Base-by-base conservation (phyloP, 2,888 invertebrate genomes). In the Subacronicta megacephala region DNA sequence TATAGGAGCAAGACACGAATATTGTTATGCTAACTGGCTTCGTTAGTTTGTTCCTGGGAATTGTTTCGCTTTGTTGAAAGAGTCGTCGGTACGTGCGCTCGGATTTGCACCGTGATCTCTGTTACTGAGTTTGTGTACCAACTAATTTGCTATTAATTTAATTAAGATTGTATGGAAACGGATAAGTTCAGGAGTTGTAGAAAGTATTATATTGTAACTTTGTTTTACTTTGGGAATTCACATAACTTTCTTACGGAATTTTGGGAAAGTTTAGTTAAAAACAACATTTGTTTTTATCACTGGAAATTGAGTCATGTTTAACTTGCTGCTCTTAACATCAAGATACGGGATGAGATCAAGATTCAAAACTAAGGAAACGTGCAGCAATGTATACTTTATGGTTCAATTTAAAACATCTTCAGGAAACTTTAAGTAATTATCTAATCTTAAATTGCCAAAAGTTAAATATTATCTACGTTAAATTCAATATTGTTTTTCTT, bases 11-110 rank as follows among this genome's bases (percentile, higher is more conserved):
- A 67, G 76, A 76, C 80, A 87, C 83, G 93, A 93, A 93, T 93
- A 92, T 93, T 92, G 91, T 93, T 93, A 93, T 90, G 89, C 90
- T 90, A 93, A 92, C 92, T 88, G 91, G 82, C 90, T 90, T 93
- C 93, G 93, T 93, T 93, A 93, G 92, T 89, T 91, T 88, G 92
- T 92, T 90, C 89, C 88, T 83, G 85, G 87, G 90, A 90, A 92
- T 90, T 88, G 91, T 88, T 88, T 87, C 83, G 84, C 86, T 88
- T 82, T 89, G 87, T 86, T 87, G 85, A 88, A 88, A 87, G 85
- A 84, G 78, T 80, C 73, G 69, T 65, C 76, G 75, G 80, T 85
- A 86, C 84, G 85, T 83, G 84, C 78, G 82, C 75, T 72, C 77
- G 82, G 87, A 88, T 90, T 87, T 85, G 83, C 79, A 78, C 78